Evolutionary conservation across 2,888 invertebrate species (phyloP).

Genomic region (Zeuzera pyrina): DNA sequence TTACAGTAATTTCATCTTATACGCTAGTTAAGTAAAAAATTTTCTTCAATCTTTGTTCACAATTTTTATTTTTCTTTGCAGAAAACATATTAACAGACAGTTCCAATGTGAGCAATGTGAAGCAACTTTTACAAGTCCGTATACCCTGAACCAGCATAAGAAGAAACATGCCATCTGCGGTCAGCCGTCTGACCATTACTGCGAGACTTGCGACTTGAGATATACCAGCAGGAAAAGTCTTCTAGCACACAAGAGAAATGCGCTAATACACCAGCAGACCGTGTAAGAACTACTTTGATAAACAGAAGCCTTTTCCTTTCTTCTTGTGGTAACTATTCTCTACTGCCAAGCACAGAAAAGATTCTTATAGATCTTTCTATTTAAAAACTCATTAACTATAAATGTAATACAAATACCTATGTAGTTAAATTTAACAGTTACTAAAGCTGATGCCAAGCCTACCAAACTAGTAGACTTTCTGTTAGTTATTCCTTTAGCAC

Average conservation of each 20-base stretch:
- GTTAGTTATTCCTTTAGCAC: too few relatives aligned
- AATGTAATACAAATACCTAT: too few relatives aligned
- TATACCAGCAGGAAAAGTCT: constrained; percentile 33
- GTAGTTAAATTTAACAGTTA: too few relatives aligned
- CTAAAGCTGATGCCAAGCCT: too few relatives aligned
- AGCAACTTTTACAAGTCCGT: constrained; percentile 41
- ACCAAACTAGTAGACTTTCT: too few relatives aligned
- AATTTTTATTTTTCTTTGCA: constrained; percentile 19
- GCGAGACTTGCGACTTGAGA: constrained; percentile 24
- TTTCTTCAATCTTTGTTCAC: background rate
- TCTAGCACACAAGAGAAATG: constrained; percentile 34
- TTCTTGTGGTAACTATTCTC: too few relatives aligned
- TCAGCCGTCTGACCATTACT: constrained; percentile 17
- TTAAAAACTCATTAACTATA: too few relatives aligned
- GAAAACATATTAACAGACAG: constrained; percentile 46
- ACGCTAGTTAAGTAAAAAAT: too few relatives aligned
- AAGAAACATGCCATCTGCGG: constrained; percentile 22
- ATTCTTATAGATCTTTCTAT: too few relatives aligned
- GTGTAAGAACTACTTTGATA: constrained; percentile 26
- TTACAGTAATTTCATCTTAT: too few relatives aligned
- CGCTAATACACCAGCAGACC: constrained; percentile 32
- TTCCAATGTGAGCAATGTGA: constrained; percentile 41
- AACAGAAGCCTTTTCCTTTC: background rate
- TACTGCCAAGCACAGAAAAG: too few relatives aligned
- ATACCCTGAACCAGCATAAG: constrained; percentile 39